Base-by-base conservation (phyloP, 92 coral and sea anemone species). In the Plumapathes pennacea region DNA sequence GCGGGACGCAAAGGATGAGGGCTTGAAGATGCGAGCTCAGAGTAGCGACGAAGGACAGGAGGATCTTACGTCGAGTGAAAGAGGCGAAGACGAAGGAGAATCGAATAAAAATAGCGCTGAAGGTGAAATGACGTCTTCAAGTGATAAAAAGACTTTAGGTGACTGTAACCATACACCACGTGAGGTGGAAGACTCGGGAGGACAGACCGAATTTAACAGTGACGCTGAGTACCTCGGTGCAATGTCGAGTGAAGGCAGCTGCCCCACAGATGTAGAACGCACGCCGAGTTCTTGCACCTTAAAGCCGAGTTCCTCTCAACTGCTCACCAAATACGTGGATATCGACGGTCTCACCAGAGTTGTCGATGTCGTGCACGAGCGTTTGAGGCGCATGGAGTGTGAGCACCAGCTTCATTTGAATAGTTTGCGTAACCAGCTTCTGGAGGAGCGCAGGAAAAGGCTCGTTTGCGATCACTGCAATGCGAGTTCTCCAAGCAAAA, bases 351-450 rank as follows among this genome's bases (percentile, higher is more conserved):
- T 91, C 50, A 80, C 97, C 2, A 24, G 70, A 12, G 58, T 72
- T 25, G 60, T 66, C 1, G 90, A 91, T 69, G 80, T 76, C 10
- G 89, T 88, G 10, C 97, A 91, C 71, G 84, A 89, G 19, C 74
- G 96, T 19, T 82, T 91, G 19, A 65, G 76, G 42, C 88, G 88
- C 61, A 81, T 91, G 22, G 89, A 91, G 26, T 45, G 75, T 76
- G 40, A 34, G 15, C 81, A 91, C 42, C 97, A 78, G 49, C 86
- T 60, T 10, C 59, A 67, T 31, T 45, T 91, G 29, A 92, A 88
- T 30, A 68, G 64, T 1, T 53, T 91, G 47, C 86, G 68, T 25
- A 53, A 69, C 29, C 86, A 88, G 69, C 64, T 91, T 5, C 7
- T 62, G 44, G 90, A 82, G 38, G 76, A 44, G 3, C 78, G 72